A percentile compares a stretch with the other conserved stretches of the same genome.
Conservation (phyloP, 2,113 vertebrate genomes). For the Oncorhynchus keta region DNA sequence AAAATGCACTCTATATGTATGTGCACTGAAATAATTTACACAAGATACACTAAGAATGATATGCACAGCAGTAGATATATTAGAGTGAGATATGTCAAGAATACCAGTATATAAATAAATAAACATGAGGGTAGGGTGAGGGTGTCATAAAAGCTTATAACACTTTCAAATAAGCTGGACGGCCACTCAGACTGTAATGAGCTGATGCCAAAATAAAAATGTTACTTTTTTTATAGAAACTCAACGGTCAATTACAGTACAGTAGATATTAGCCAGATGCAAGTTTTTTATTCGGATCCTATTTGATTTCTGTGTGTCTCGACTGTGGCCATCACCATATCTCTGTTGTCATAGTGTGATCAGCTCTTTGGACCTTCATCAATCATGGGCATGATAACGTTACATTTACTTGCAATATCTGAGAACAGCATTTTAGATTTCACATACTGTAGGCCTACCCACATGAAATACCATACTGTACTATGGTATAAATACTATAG, state of each 20-base stretch:
- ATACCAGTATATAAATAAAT: no score
- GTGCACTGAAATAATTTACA: no score
- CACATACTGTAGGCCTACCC: no score
- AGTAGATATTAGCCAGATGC: slow-evolving; percentile 41
- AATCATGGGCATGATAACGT: no score
- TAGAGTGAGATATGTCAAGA: no score
- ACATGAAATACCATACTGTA: no score
- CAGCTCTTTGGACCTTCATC: background rate
- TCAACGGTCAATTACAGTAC: slow-evolving; percentile 42
- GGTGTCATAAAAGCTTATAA: background rate
- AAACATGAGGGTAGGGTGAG: no score
- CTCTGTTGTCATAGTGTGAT: slow-evolving; percentile 5
- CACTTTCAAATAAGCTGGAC: background rate
- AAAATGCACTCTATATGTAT: no score
- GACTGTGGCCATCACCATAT: slow-evolving; percentile 43
- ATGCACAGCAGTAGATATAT: slow-evolving; percentile 9
- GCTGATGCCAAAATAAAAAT: slow-evolving; percentile 17
- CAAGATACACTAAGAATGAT: no score
- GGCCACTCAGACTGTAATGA: background rate
- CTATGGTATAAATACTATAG: no score
- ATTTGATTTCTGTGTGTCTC: slow-evolving; percentile 48
- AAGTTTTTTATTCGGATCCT: slow-evolving; percentile 35
- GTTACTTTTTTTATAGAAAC: background rate
- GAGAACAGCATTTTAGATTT: no score
- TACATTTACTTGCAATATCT: no score